Conservation (phyloP, 2,888 invertebrate genomes). For the Dexiosoma caninum region DNA sequence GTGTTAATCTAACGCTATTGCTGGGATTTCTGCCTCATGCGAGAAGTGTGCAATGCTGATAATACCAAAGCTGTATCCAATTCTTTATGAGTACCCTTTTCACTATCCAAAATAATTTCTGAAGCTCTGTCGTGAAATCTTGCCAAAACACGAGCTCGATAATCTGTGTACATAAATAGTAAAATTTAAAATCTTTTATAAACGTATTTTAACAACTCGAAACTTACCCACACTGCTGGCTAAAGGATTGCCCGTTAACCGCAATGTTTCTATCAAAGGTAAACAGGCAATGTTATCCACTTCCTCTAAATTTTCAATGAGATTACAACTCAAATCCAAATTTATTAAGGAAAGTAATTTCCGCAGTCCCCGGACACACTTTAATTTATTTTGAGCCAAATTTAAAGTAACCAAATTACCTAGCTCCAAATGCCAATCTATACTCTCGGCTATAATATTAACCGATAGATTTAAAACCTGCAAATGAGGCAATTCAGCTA, state of each 20-base stretch:
- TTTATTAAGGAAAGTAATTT: slow-evolving; percentile 91
- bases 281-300: slow-evolving; percentile 88
- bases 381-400: slow-evolving; percentile 90
- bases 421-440: slow-evolving; percentile 89
- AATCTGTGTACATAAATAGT: slow-evolving; percentile 82
- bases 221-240: slow-evolving; percentile 80
- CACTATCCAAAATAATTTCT: slow-evolving; percentile 92
- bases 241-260: slow-evolving; percentile 92
- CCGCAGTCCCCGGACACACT: slow-evolving; percentile 84
- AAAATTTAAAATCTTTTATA: slow-evolving; percentile 70
- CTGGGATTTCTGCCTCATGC: slow-evolving; percentile 67
- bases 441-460: slow-evolving; percentile 85
- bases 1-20: slow-evolving; percentile 35
- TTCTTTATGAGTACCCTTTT: slow-evolving; percentile 91
- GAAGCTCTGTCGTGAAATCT: slow-evolving; percentile 89
- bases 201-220: neutral
- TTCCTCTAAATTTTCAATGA: slow-evolving; percentile 88
- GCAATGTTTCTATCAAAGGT: slow-evolving; percentile 91
- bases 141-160: slow-evolving; percentile 92
- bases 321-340: slow-evolving; percentile 92
- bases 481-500: slow-evolving; percentile 88
- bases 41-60: slow-evolving; percentile 85
- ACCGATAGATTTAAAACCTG: slow-evolving; percentile 87
- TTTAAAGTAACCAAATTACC: slow-evolving; percentile 93
- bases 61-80: slow-evolving; percentile 94